Conservation (phyloP, 1,140 invertebrate genomes). For the Ceratoteleas bidentatus region DNA sequence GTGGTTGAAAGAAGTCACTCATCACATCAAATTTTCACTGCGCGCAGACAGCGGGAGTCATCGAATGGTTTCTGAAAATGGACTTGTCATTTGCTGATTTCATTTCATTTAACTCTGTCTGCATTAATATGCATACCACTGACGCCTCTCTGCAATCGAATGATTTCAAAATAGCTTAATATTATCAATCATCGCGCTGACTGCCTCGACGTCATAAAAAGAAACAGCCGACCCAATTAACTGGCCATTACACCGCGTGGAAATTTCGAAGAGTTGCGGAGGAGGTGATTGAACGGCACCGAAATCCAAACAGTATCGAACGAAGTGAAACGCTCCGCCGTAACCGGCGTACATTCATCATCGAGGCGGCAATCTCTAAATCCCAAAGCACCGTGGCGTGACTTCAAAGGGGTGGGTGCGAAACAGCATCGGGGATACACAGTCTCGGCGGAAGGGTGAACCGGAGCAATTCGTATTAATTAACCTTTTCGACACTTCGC, state of each 20-base stretch:
- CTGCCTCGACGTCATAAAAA: not conserved
- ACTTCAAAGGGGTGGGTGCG: conserved; percentile 65
- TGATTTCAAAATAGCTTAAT: conserved; percentile 36
- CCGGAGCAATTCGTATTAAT: conserved; percentile 75
- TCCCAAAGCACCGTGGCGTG: conserved; percentile 61
- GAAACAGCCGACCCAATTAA: not conserved
- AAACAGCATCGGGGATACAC: conserved; percentile 52
- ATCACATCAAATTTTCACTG: not conserved
- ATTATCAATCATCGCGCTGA: conserved; percentile 26
- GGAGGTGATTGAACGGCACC: conserved; percentile 5
- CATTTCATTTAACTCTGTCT: conserved; percentile 32
- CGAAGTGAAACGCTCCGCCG: conserved; percentile 40
- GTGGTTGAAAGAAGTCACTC: no score
- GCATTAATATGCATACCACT: conserved; percentile 19
- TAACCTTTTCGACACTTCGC: conserved; percentile 69
- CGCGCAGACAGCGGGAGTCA: not conserved
- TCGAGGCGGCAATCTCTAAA: conserved; percentile 60
- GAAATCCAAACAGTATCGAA: conserved; percentile 29
- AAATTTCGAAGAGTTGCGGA: conserved; percentile 3
- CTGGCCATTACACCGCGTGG: not conserved
- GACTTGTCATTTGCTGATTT: conserved; percentile 27
- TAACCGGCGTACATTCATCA: conserved; percentile 56
- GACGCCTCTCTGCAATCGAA: conserved; percentile 5
- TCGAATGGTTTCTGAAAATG: conserved; percentile 32
- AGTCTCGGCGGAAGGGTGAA: conserved; percentile 58